Conservation (phyloP, 2,888 invertebrate genomes). For the Machimus rusticus region DNA sequence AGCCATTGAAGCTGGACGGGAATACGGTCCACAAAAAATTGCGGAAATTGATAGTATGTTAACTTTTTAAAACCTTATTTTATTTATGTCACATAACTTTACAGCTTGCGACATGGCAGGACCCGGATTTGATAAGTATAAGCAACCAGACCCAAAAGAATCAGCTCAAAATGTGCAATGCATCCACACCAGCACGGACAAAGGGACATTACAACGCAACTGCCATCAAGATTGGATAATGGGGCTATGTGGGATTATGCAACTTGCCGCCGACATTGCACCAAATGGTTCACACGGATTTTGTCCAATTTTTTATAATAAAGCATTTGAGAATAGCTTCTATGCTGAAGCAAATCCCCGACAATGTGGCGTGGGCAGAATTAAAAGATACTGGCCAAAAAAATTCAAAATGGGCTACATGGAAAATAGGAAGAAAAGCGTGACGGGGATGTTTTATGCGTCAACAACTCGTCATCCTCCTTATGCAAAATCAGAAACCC, state of each 20-base stretch:
- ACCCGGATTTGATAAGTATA: conserved; percentile 50
- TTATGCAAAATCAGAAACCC: conserved; percentile 38
- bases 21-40: conserved; percentile 49
- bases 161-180: conserved; percentile 53
- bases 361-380: conserved; percentile 46
- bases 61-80: not conserved
- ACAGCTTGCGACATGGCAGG: conserved; percentile 52
- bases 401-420: conserved; percentile 52
- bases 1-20: conserved; percentile 50
- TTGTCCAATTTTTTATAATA: conserved; percentile 52
- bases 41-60: conserved; percentile 51
- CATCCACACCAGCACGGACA: conserved; percentile 51
- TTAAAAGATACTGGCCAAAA: conserved; percentile 47
- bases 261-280: conserved; percentile 49
- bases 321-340: conserved; percentile 51
- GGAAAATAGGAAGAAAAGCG: conserved; percentile 49
- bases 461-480: conserved; percentile 50
- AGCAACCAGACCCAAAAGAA: conserved; percentile 47
- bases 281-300: conserved; percentile 52
- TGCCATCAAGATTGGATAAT: conserved; percentile 54
- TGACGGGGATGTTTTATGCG: conserved; percentile 49
- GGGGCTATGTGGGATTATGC: conserved; percentile 52
- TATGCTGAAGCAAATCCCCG: conserved; percentile 49
- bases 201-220: conserved; percentile 51
- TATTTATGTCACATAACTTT: not conserved